Percentiles rank a stretch among this genome's conserved stretches.
These are phyloP conservation scores for Stenichneumon culpator DNA, from an alignment of 2,888 invertebrate species.

Conservation along the genomic window DNA sequence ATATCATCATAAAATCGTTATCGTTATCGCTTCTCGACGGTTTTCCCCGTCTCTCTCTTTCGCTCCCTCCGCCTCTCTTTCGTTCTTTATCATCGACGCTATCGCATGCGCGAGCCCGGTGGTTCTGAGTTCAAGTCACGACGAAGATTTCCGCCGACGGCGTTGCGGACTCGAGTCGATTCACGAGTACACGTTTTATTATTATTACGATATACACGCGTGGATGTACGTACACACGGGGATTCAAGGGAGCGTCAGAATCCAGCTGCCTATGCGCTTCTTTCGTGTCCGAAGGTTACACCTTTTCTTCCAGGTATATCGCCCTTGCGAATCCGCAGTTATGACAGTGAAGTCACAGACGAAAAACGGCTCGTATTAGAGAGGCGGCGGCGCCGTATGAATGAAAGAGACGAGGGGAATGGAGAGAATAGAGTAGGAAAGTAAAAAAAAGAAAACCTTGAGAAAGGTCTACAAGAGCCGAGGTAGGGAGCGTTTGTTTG, in stretches of 20 bases:
- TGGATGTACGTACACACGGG: conserved; percentile 17
- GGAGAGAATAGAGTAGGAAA: conserved; percentile 19
- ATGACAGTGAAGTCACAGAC: neutral
- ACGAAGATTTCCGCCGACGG: conserved; percentile 65
- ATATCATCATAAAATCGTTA: conserved; percentile 75
- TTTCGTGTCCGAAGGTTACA: conserved; percentile 30
- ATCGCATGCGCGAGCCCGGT: conserved; percentile 62
- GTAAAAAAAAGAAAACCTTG: conserved; percentile 15
- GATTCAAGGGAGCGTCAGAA: neutral
- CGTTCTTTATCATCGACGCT: conserved; percentile 67
- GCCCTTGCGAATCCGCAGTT: neutral
- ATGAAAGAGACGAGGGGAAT: conserved; percentile 43
- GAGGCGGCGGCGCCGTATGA: neutral
- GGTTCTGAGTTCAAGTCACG: conserved; percentile 63
- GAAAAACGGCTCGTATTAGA: neutral
- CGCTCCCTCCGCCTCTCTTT: conserved; percentile 41
- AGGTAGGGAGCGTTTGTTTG: conserved; percentile 73
- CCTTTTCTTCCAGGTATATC: conserved; percentile 13
- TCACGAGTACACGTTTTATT: conserved; percentile 45
- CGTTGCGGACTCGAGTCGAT: conserved; percentile 21
- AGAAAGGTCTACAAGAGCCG: conserved; percentile 36
- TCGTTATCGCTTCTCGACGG: conserved; percentile 76
- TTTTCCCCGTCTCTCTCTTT: conserved; percentile 55
- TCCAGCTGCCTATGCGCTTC: conserved; percentile 30
- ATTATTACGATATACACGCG: conserved; percentile 47